phyloP scores from a whole-genome alignment of 2,888 invertebrate genomes.

The Nomada fabriciana region DNA sequence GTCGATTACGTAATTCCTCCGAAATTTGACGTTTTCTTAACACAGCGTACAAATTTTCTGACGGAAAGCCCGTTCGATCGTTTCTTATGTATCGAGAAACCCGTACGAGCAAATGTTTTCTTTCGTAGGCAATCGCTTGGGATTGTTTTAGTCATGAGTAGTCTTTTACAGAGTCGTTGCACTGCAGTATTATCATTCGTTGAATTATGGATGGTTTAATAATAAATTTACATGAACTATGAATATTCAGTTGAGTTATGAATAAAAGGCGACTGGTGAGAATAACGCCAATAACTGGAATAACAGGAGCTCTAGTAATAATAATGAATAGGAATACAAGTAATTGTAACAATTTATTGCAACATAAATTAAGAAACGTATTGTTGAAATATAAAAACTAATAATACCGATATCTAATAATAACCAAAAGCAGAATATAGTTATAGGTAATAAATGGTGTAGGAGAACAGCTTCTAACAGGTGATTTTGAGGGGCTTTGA shows the following conservation, averaged over 20 bases:
- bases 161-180: no score
- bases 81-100: background rate
- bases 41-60: background rate
- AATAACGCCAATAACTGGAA: no score
- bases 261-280: no score
- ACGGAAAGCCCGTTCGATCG: background rate
- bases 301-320: no score
- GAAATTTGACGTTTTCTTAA: slow-evolving; percentile 64
- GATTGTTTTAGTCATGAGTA: no score
- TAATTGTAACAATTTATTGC: background rate
- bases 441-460: background rate
- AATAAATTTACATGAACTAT: no score
- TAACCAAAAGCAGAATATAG: background rate
- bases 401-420: no score
- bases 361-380: background rate
- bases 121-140: background rate
- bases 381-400: no score
- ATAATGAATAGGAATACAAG: no score
- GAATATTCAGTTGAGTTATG: no score
- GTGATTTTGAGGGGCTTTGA: background rate
- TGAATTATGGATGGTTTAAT: no score
- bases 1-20: slow-evolving; percentile 59
- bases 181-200: no score
- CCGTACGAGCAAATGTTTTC: background rate
- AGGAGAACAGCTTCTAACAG: background rate